Conservation (phyloP, 2,888 invertebrate genomes). For the Gymnosoma rotundatum region DNA sequence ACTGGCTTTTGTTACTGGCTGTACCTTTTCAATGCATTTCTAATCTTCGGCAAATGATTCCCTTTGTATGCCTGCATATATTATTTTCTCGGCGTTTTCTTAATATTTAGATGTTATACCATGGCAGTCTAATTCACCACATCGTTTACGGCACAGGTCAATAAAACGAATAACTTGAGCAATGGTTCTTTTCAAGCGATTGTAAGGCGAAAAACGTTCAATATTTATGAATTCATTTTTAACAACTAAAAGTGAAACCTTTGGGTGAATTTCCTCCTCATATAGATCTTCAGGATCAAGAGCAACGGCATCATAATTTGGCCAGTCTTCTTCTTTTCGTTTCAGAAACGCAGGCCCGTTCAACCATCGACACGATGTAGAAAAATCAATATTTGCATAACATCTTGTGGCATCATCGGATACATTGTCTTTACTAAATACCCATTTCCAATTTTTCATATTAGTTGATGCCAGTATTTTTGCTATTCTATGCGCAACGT, state of each 20-base stretch:
- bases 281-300: neutral
- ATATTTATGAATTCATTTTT: slow-evolving; percentile 24
- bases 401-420: slow-evolving; percentile 32
- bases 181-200: neutral
- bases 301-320: neutral
- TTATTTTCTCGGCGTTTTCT: neutral
- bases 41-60: neutral
- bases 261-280: slow-evolving; percentile 32
- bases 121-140: no score
- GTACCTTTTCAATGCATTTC: neutral
- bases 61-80: neutral
- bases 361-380: neutral
- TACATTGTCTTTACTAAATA: slow-evolving; percentile 15
- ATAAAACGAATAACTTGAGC: slow-evolving; percentile 7
- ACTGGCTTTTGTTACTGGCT: no score
- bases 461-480: slow-evolving; percentile 35
- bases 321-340: slow-evolving; percentile 33
- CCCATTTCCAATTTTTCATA: slow-evolving; percentile 33
- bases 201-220: slow-evolving; percentile 11
- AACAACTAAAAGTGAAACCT: neutral
- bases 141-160: neutral
- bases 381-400: slow-evolving; percentile 32
- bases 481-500: slow-evolving; percentile 48
- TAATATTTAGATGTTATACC: slow-evolving; percentile 1
- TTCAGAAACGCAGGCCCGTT: neutral